Evolutionary conservation across 1,140 invertebrate species (phyloP), one percentile per base, ranked within the genome.

Genomic region (Arctopsyche grandis): DNA sequence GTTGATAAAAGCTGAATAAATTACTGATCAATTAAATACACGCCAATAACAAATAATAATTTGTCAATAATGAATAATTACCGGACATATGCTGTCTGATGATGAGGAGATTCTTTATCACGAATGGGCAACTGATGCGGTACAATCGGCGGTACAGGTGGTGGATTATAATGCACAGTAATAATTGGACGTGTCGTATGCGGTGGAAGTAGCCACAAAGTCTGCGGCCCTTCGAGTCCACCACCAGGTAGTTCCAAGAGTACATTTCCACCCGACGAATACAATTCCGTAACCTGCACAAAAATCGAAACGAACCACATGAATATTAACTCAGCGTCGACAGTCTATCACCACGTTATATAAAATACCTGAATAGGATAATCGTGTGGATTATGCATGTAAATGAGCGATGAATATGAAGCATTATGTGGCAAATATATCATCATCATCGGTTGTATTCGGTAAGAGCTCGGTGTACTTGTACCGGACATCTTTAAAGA

Each of bases 331-430:
- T 48, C n/a, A 48, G n/a, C n/a, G 46, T 9, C 46, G 46, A 48
- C n/a, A n/a, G n/a, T n/a, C n/a, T n/a, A n/a, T n/a, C n/a, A n/a
- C n/a, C n/a, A n/a, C n/a, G n/a, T n/a, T n/a, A n/a, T n/a, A 38
- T 4, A 38, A 38, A 4, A 79, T 89, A 96, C 96, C 91, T 98
- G 96, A 85, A 99, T 90, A 76, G 93, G 90, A 83, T 93, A 90
- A 83, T 92, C 91, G 86, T 97, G 94, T 83, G 98, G 98, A 92
- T 99, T 99, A 89, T 98, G 94, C 89, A 99, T 92, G 83, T 95
- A 92, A 84, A 99, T 97, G 83, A 97, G 88, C 75, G 96, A 95
- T 83, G 95, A 93, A 87, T 97, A 96, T 81, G 93, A 95, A 79
- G 96, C 94, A 90, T 99, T 98, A 83, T 96, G 89, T 75, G 98